Percentiles rank a stretch among this genome's conserved stretches.
Evolutionary conservation across 2,113 vertebrate genomes (phyloP).

Genomic region (Oplegnathus fasciatus): DNA sequence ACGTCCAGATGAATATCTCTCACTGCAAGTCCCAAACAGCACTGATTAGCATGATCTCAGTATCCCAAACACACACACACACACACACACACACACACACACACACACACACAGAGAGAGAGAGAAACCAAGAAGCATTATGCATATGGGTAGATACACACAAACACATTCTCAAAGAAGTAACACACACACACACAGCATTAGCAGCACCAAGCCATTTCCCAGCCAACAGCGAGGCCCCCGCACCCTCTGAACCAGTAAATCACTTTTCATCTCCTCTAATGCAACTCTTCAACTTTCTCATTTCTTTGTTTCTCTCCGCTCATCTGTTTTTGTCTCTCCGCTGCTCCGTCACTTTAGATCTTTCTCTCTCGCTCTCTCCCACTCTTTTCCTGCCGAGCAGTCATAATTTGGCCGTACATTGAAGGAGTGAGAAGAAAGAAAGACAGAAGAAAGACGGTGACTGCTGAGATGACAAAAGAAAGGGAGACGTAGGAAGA

Average conservation of each 20-base stretch:
- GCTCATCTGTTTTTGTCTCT: conserved; percentile 45
- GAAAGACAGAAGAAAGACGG: neutral
- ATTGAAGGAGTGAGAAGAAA: neutral
- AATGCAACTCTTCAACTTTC: conserved; percentile 54
- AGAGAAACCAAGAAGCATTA: conserved; percentile 21
- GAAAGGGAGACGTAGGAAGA: neutral
- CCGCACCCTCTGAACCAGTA: conserved; percentile 54
- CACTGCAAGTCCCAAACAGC: conserved; percentile 33
- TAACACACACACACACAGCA: conserved; percentile 1
- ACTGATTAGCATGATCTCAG: conserved; percentile 40
- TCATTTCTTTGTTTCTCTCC: conserved; percentile 44
- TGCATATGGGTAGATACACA: conserved; percentile 24
- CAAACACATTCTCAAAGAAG: neutral
- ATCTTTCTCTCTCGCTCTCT: conserved; percentile 4
- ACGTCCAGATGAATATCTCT: conserved; percentile 52
- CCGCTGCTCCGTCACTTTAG: conserved; percentile 24
- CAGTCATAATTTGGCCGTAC: conserved; percentile 8
- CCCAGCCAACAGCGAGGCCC: conserved; percentile 14
- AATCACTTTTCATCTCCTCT: conserved; percentile 62
- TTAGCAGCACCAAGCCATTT: conserved; percentile 27
- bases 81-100: no score
- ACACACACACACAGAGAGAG: no score
- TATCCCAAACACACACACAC: conserved; percentile 4
- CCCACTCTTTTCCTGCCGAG: conserved; percentile 5
- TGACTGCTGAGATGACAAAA: neutral